phyloP scores from a whole-genome alignment of 2,888 invertebrate genomes.

The Acleris laterana region DNA sequence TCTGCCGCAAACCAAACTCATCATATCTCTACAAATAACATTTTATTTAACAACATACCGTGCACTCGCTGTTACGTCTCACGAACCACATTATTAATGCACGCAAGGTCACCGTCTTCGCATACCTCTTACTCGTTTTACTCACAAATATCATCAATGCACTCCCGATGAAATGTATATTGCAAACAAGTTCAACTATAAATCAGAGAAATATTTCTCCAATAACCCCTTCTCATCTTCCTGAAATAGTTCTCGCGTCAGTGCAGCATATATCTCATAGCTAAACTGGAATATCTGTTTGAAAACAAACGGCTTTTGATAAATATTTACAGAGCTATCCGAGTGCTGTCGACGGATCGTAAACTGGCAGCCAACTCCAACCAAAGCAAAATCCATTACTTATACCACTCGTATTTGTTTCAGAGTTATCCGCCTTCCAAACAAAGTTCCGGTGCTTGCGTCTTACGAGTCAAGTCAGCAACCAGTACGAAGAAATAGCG shows the following conservation, averaged over 20 bases:
- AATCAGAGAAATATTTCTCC: constrained; percentile 52
- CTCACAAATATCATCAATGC: not conserved
- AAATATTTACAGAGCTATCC: constrained; percentile 55
- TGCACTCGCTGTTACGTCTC: not conserved
- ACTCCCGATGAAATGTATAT: constrained; percentile 3
- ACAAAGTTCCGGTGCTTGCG: constrained; percentile 36
- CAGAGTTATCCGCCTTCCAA: constrained; percentile 59
- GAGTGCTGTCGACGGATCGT: constrained; percentile 37
- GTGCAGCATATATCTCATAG: constrained; percentile 39
- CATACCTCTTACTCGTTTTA: constrained; percentile 1
- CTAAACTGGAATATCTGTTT: constrained; percentile 19
- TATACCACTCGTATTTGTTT: constrained; percentile 40
- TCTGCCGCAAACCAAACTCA: constrained; percentile 17
- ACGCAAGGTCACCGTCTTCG: not conserved
- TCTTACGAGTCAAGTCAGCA: constrained; percentile 40
- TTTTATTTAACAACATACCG: not conserved
- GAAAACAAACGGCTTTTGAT: constrained; percentile 31
- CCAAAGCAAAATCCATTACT: constrained; percentile 22
- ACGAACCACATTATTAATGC: not conserved
- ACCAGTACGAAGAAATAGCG: constrained; percentile 44
- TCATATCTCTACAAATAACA: constrained; percentile 48
- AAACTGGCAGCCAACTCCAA: constrained; percentile 11
- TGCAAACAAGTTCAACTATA: constrained; percentile 35
- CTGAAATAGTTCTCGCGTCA: constrained; percentile 63
- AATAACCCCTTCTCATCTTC: constrained; percentile 45